Percentiles rank a stretch among this genome's conserved stretches.
These are phyloP conservation scores for Onthophagus sagittarius DNA, from an alignment of 2,888 invertebrate species.

Conservation along the genomic window DNA sequence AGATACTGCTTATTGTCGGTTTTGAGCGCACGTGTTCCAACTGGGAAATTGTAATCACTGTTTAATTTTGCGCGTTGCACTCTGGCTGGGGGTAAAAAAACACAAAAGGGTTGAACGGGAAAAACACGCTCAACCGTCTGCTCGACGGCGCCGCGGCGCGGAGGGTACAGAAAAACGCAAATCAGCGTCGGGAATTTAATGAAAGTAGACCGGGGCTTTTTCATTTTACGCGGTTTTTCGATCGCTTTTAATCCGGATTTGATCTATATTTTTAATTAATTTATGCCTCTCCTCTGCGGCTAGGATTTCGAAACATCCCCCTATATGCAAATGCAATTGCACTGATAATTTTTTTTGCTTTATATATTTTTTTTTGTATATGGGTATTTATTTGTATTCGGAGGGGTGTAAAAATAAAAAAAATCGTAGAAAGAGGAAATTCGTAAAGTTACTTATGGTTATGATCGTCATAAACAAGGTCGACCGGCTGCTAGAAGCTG, in stretches of 20 bases:
- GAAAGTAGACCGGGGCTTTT: background rate
- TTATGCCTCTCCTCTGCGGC: background rate
- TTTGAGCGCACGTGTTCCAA: background rate
- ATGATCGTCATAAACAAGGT: constrained; percentile 4
- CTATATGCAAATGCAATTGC: background rate
- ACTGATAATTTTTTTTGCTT: background rate
- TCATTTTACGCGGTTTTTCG: background rate
- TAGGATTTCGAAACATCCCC: background rate
- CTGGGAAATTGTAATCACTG: background rate
- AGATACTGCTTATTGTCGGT: background rate
- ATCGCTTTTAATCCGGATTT: background rate
- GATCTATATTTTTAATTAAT: background rate
- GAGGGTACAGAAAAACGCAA: background rate
- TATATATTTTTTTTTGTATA: no score
- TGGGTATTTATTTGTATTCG: background rate
- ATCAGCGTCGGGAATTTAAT: background rate
- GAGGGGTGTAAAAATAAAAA: background rate
- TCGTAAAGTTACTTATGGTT: constrained; percentile 8
- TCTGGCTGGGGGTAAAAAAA: background rate
- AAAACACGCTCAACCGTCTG: background rate
- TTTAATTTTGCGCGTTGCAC: background rate
- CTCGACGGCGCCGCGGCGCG: background rate
- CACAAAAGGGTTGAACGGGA: background rate
- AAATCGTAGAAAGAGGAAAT: background rate
- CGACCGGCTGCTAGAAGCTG: background rate